Evolutionary conservation across 2,113 vertebrate genomes (phyloP).

Genomic region (Sterna hirundo): DNA sequence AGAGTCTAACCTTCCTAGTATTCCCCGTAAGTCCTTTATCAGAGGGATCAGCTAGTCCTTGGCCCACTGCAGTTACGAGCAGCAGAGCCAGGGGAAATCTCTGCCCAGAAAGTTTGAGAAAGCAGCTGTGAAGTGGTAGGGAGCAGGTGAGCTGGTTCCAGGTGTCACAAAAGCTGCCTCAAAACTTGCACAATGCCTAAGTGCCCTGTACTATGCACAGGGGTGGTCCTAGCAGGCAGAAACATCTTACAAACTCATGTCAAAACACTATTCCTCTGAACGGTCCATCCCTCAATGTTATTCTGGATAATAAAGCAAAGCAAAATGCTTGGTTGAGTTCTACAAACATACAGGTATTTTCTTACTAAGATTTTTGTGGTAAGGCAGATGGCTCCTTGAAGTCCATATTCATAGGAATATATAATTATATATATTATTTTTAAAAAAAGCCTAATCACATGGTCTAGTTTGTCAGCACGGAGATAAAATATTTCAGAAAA

Average conservation of each 20-base stretch:
- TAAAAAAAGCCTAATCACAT: background rate
- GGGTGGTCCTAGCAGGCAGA: background rate
- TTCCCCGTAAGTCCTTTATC: background rate
- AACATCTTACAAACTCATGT: background rate
- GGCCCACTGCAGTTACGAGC: background rate
- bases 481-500: background rate
- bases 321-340: background rate
- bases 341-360: background rate
- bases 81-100: background rate
- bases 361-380: background rate
- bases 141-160: background rate
- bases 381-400: background rate
- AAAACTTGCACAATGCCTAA: background rate
- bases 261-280: background rate
- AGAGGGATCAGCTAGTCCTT: background rate
- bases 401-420: background rate
- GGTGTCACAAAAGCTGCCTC: background rate
- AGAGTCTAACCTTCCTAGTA: accelerated
- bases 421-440: background rate
- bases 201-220: accelerated
- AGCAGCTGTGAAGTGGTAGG: background rate
- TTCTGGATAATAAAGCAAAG: background rate
- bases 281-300: accelerated
- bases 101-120: background rate
- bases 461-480: background rate